Evolutionary conservation across 1,140 invertebrate species (phyloP), one percentile per base, ranked within the genome.

Genomic region (Colletes gigas): DNA sequence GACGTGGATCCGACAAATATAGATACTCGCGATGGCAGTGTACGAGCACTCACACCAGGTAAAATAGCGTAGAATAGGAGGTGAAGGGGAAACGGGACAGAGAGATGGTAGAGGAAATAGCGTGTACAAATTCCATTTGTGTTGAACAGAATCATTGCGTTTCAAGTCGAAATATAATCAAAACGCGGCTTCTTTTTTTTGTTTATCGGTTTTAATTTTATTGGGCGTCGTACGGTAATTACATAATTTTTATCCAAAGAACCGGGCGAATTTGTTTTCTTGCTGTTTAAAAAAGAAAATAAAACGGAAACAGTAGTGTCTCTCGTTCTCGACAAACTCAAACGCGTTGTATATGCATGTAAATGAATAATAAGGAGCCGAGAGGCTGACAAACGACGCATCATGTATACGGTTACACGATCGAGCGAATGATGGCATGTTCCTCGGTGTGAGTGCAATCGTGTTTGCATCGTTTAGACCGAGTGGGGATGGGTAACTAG

Each of bases 71-170:
- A 60, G 82, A 59, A 81, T 75, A 74, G 78, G 66, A 68, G 78
- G 78, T 76, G 66, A 74, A 81, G 78, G 78, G 78, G 63, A 75
- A 74, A 60, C 44, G 52, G 57, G 66, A 65, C 52, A 62, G 66
- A 63, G 77, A 63, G 69, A 69, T 60, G 66, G 52, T 39, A 54
- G 83, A 75, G 79, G 76, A 84, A 87, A 84, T 83, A 81, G 72
- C 74, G 67, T 84, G 78, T 60, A 86, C 78, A 81, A 55, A 80
- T 86, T 81, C 63, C 50, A 59, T 83, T 82, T 52, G 54, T 30
- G 68, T 44, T 74, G 54, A 78, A 62, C 67, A 57, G 30, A 70
- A 78, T 60, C 67, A 72, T 39, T 59, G 59, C 65, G 54, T 73
- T 73, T 65, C 57, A 72, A 78, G 50, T 17, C 14, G 0, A 14